Conservation (phyloP, 2,797 vertebrate genomes). For the Sebastes goodei region DNA sequence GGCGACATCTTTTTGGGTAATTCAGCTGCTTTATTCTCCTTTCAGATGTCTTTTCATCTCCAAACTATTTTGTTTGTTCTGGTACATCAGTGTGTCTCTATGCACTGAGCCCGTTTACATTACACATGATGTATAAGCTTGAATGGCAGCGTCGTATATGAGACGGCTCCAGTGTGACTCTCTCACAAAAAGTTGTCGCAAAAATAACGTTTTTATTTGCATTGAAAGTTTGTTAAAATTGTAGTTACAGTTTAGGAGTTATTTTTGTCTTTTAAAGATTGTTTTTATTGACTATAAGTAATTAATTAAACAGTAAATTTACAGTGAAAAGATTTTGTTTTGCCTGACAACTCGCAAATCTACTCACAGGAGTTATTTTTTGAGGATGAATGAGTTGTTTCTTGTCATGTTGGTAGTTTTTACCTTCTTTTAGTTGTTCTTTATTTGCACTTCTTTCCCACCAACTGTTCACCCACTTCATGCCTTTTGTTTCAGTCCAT, state of each 20-base stretch:
- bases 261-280: background rate
- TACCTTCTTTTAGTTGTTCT: background rate
- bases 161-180: background rate
- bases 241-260: background rate
- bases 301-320: too few relatives aligned
- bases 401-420: background rate
- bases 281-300: too few relatives aligned
- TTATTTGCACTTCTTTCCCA: too few relatives aligned
- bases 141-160: constrained; percentile 38
- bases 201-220: background rate
- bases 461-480: too few relatives aligned
- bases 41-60: constrained; percentile 51
- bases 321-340: too few relatives aligned
- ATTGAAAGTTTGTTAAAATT: background rate
- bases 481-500: too few relatives aligned
- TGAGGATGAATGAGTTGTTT: background rate
- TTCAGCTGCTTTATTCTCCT: constrained; percentile 35
- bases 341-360: too few relatives aligned
- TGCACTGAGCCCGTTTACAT: constrained; percentile 37
- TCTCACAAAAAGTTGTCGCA: background rate
- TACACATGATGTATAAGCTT: constrained; percentile 43
- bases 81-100: constrained; percentile 14
- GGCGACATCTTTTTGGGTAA: constrained; percentile 51
- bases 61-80: constrained; percentile 44
- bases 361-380: background rate